Percentiles rank a stretch among this genome's conserved stretches.
phyloP scores from a whole-genome alignment of 1,140 invertebrate species.

The Plutomurus gul region DNA sequence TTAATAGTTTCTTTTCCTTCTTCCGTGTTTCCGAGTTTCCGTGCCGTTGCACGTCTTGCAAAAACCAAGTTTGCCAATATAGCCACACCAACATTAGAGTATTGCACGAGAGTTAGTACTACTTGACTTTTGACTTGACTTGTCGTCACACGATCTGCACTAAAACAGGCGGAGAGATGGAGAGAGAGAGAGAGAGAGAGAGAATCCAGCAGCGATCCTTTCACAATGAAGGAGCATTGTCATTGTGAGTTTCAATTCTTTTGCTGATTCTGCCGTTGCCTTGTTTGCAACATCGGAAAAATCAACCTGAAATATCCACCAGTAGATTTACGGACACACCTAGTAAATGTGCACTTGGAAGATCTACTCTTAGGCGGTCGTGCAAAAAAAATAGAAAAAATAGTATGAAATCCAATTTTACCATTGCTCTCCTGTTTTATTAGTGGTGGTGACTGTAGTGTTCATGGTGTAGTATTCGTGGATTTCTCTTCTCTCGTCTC shows the following conservation, averaged over 20 bases:
- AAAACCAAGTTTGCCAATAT: slow-evolving; percentile 24
- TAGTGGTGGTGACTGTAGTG: no score
- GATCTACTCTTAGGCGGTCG: no score
- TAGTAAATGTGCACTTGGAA: no score
- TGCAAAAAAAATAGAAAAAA: no score
- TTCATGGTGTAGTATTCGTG: no score
- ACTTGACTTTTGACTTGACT: not conserved
- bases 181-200: not conserved
- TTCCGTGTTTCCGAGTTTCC: slow-evolving; percentile 13
- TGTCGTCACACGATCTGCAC: slow-evolving; percentile 15
- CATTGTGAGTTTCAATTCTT: slow-evolving; percentile 7
- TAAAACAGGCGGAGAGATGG: not conserved
- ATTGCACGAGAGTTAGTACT: not conserved
- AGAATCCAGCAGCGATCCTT: not conserved
- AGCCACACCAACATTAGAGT: not conserved
- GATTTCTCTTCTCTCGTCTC: no score
- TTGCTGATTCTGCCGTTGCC: not conserved
- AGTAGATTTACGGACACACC: no score
- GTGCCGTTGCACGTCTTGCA: not conserved
- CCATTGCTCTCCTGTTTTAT: no score
- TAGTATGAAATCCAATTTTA: no score
- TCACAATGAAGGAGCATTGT: not conserved
- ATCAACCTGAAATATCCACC: no score
- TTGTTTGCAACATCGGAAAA: no score
- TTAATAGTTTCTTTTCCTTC: slow-evolving; percentile 6